phyloP scores from a whole-genome alignment of 2,113 vertebrate species.

The Corynorhinus townsendii region DNA sequence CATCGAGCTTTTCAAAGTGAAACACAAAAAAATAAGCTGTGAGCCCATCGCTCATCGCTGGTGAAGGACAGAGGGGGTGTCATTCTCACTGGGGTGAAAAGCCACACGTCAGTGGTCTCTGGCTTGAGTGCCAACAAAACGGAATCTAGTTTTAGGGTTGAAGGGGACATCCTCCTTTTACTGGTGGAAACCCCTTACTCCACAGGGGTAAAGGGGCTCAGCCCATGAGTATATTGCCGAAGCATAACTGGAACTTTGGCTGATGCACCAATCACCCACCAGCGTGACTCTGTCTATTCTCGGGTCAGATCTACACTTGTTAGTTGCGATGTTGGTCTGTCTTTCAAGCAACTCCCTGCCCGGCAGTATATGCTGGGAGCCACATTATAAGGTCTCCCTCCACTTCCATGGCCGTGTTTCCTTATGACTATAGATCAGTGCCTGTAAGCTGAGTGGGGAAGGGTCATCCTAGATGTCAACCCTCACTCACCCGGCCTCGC shows the following conservation, averaged over 20 bases:
- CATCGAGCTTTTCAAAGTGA: slow-evolving; percentile 42
- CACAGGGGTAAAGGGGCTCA: background rate
- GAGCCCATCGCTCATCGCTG: background rate
- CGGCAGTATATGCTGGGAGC: background rate
- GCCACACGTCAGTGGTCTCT: background rate
- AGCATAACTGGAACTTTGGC: background rate
- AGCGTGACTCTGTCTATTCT: background rate
- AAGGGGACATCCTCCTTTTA: background rate
- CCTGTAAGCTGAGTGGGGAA: background rate
- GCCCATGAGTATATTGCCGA: background rate
- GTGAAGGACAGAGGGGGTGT: background rate
- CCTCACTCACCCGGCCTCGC: background rate
- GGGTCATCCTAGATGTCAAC: background rate
- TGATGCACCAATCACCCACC: background rate
- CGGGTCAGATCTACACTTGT: background rate
- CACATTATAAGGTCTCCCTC: background rate
- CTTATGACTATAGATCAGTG: background rate
- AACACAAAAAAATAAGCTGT: slow-evolving; percentile 31
- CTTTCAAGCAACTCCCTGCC: background rate
- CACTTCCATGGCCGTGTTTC: background rate
- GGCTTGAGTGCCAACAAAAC: background rate
- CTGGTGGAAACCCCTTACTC: background rate
- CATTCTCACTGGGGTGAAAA: slow-evolving; percentile 8
- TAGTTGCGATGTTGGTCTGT: background rate
- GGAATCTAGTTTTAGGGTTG: background rate